Evolutionary conservation across 2,888 invertebrate species (phyloP).

Genomic region (Eilema griseolum): DNA sequence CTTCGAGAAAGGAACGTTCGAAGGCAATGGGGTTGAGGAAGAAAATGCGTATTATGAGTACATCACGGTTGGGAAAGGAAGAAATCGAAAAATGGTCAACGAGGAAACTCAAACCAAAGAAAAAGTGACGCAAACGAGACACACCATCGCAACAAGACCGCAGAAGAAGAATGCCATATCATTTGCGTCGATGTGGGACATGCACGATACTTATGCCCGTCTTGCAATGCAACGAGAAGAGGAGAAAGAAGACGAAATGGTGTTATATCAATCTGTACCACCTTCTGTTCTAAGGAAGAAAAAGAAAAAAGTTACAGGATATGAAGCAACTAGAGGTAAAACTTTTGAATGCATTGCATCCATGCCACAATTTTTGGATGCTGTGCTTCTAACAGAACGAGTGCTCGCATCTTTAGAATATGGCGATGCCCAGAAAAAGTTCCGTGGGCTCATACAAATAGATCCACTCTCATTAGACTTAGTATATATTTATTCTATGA

Average conservation of each 20-base stretch:
- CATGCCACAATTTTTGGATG: slow-evolving; percentile 85
- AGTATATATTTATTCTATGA: slow-evolving; percentile 89
- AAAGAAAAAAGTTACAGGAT: slow-evolving; percentile 46
- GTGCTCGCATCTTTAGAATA: slow-evolving; percentile 90
- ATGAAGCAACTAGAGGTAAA: slow-evolving; percentile 52
- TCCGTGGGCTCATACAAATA: slow-evolving; percentile 88
- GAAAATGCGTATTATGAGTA: slow-evolving; percentile 90
- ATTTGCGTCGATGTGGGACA: slow-evolving; percentile 92
- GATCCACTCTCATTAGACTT: slow-evolving; percentile 89
- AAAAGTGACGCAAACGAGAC: slow-evolving; percentile 88
- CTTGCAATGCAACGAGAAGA: slow-evolving; percentile 63
- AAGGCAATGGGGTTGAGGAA: slow-evolving; percentile 85
- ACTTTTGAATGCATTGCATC: slow-evolving; percentile 66
- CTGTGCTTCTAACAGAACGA: slow-evolving; percentile 90
- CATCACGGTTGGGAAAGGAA: slow-evolving; percentile 89
- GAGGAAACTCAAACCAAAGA: slow-evolving; percentile 91
- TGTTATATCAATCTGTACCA: slow-evolving; percentile 77
- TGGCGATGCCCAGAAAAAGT: slow-evolving; percentile 89
- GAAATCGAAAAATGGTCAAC: slow-evolving; percentile 88
- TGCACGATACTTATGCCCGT: slow-evolving; percentile 90
- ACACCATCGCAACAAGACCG: slow-evolving; percentile 87
- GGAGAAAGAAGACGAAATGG: slow-evolving; percentile 79
- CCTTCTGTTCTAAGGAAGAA: slow-evolving; percentile 69
- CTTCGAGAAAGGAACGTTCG: slow-evolving; percentile 86
- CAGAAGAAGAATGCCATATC: slow-evolving; percentile 86